These are phyloP conservation scores for Discoglossus pictus DNA, from an alignment of 2,797 vertebrate species.

Conservation along the genomic window DNA sequence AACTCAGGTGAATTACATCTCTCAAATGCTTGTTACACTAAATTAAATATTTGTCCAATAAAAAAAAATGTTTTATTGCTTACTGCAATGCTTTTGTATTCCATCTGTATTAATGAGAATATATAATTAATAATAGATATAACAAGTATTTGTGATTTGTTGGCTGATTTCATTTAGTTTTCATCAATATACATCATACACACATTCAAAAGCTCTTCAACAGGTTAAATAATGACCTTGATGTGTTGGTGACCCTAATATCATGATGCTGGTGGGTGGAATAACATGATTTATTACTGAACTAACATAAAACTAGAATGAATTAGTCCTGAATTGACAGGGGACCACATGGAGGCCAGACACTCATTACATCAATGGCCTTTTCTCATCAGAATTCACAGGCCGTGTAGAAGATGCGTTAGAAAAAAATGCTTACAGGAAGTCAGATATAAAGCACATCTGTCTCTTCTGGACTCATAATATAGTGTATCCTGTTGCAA, in stretches of 20 bases:
- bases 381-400: slow-evolving; percentile 42
- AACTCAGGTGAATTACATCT: too few species aligned
- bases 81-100: too few species aligned
- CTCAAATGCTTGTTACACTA: too few species aligned
- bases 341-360: slow-evolving; percentile 14
- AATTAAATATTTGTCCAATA: too few species aligned
- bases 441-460: slow-evolving; percentile 44
- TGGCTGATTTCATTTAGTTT: too few species aligned
- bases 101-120: too few species aligned
- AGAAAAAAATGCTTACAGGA: slow-evolving; percentile 50
- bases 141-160: too few species aligned
- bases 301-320: slow-evolving; percentile 35
- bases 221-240: slow-evolving; percentile 36
- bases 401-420: slow-evolving; percentile 29
- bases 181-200: neutral
- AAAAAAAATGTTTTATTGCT: too few species aligned
- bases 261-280: slow-evolving; percentile 13
- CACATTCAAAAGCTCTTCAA: slow-evolving; percentile 1
- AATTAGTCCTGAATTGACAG: slow-evolving; percentile 20
- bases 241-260: slow-evolving; percentile 13
- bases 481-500: slow-evolving; percentile 18
- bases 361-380: slow-evolving; percentile 16
- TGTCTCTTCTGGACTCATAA: slow-evolving; percentile 15
- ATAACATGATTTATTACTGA: slow-evolving; percentile 48
- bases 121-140: too few species aligned